These are phyloP conservation scores for Ceratotherium simum DNA, from an alignment of 2,113 vertebrate species.

Conservation along the genomic window DNA sequence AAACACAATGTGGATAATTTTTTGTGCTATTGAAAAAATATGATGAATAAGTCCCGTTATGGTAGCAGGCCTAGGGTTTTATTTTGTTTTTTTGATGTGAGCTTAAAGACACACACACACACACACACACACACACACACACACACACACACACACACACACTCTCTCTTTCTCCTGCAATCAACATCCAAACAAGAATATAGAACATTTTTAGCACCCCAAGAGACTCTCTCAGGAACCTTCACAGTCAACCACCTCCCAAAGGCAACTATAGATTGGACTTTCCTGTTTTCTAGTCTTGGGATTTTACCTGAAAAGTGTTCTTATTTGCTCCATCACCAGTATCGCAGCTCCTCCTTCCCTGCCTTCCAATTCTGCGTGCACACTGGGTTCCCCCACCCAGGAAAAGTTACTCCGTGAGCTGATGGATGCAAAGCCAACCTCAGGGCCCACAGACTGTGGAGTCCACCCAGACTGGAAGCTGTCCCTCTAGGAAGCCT, in stretches of 20 bases:
- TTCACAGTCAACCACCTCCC: not conserved
- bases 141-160: not conserved
- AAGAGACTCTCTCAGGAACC: not conserved
- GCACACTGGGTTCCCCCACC: not conserved
- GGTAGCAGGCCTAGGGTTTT: not conserved
- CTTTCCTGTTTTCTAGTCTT: not conserved
- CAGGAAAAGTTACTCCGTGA: not conserved
- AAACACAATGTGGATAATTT: not conserved
- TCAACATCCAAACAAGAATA: not conserved
- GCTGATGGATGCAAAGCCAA: not conserved
- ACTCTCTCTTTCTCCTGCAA: not conserved
- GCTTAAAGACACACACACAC: not conserved
- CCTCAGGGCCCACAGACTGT: fast-evolving
- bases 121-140: not conserved
- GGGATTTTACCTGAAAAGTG: not conserved
- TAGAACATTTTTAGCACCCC: not conserved
- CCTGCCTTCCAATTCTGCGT: not conserved
- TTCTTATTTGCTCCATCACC: not conserved
- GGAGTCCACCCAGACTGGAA: not conserved
- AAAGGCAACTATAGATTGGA: not conserved
- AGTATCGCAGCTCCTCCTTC: not conserved
- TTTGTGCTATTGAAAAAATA: constrained; percentile 2
- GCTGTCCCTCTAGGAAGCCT: not conserved
- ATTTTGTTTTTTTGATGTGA: not conserved
- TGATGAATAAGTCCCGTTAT: not conserved